Conservation (phyloP, 2,888 invertebrate genomes). For the Tenthredo amoena region DNA sequence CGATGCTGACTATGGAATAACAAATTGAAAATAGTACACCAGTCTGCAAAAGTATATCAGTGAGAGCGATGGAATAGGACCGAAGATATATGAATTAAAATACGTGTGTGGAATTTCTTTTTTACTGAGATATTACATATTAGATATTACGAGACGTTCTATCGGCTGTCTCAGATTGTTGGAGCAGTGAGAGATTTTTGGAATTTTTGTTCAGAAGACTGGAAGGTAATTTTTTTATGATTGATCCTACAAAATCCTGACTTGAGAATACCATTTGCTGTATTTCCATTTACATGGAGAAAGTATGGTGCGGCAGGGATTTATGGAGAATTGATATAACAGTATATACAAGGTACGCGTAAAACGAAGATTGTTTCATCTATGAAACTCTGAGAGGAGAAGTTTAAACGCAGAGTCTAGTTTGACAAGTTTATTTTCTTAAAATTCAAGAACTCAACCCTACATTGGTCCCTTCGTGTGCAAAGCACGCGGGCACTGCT, state of each 20-base stretch:
- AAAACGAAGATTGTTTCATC: constrained; percentile 1
- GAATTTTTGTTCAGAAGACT: neutral
- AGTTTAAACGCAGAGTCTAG: neutral
- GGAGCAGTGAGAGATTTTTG: neutral
- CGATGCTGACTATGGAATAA: constrained; percentile 9
- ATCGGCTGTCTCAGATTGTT: neutral
- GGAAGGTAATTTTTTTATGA: neutral
- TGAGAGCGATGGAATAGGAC: neutral
- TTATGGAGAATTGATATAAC: constrained; percentile 13
- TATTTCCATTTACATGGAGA: constrained; percentile 15
- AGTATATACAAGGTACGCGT: neutral
- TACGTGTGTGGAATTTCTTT: neutral
- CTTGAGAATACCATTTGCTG: neutral
- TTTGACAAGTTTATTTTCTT: constrained; percentile 30
- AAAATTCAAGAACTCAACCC: neutral
- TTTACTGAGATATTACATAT: neutral
- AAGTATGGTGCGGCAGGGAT: neutral
- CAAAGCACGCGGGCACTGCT: neutral
- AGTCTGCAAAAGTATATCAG: neutral
- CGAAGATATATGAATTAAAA: neutral
- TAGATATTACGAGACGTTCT: too few relatives aligned
- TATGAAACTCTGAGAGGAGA: neutral
- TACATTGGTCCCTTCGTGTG: neutral
- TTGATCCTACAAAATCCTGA: neutral
- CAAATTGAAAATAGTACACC: neutral